Evolutionary conservation across 2,888 invertebrate genomes (phyloP), one percentile per base, ranked within the genome.

Genomic region (Theodoxus fluviatilis): DNA sequence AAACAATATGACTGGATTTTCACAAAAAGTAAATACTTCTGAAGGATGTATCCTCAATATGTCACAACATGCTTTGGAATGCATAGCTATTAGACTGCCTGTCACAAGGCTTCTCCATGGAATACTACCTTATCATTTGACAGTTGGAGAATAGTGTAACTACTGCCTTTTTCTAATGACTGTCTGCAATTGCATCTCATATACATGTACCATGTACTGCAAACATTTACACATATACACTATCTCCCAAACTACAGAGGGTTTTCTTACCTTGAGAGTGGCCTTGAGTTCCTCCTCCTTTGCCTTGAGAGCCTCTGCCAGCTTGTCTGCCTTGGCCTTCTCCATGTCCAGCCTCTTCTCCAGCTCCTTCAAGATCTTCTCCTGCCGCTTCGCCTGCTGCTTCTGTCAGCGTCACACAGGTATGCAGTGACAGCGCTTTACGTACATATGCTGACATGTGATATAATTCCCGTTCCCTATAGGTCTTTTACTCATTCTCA

Each of bases 281-380:
- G 71, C 69, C 67, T 78, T 80, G 7, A 81, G 73, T 67, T 83
- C 83, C 7, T 79, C 80, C 68, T 84, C 82, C 43, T 79, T 81
- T 25, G 71, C 72, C 64, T 80, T 80, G 7, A 82, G 73, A 33
- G 76, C 79, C 49, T 78, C 80, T 12, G 76, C 71, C 22, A 81
- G 72, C 71, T 79, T 79, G 47, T 75, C 77, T 22, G 75, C 74
- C 64, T 79, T 82, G 28, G 74, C 74, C 66, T 77, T 79, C 72
- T 82, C 82, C 72, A 77, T 74, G 33, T 81, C 81, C 65, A 78
- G 70, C 59, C 77, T 80, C 75, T 80, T 83, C 67, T 81, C 81
- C 33, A 84, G 73, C 59, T 82, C 82, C 68, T 83, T 83, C 69
- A 84, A 69, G 25, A 84, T 80, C 73, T 83, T 83, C 73, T 82